Percentiles rank a stretch among this genome's conserved stretches.
phyloP scores from a whole-genome alignment of 2,888 invertebrate genomes.

The Acleris laterana region DNA sequence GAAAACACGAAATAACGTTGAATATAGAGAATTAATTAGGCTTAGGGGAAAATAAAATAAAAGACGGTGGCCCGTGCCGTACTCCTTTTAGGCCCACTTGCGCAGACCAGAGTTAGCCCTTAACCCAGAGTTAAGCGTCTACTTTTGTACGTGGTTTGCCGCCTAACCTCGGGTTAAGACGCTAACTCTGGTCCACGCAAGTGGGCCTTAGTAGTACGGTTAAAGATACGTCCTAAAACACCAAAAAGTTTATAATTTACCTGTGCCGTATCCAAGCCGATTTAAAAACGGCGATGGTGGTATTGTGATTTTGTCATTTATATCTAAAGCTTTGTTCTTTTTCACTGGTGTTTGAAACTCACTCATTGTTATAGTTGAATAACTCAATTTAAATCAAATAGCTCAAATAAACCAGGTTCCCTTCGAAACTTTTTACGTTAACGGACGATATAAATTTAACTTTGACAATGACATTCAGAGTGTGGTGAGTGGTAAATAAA shows the following conservation, averaged over 20 bases:
- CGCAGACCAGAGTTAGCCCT: too few species aligned
- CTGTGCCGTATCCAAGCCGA: constrained; percentile 91
- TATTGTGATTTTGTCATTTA: constrained; percentile 74
- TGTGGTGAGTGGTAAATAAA: neutral
- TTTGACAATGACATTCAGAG: neutral
- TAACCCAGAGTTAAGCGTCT: too few species aligned
- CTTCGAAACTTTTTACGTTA: constrained; percentile 15
- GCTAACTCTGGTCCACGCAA: too few species aligned
- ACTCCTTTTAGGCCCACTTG: too few species aligned
- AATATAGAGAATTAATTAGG: neutral
- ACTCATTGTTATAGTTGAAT: constrained; percentile 50
- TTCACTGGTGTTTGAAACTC: constrained; percentile 75
- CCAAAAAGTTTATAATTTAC: constrained; percentile 62
- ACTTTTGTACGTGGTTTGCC: too few species aligned
- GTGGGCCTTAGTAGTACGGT: too few species aligned
- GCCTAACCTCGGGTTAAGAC: too few species aligned
- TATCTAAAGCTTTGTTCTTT: constrained; percentile 50
- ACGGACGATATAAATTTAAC: neutral
- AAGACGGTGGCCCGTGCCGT: too few species aligned
- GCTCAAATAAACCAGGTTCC: neutral
- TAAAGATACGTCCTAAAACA: neutral
- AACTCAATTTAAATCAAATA: neutral
- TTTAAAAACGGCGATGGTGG: constrained; percentile 90
- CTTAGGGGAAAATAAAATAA: neutral
- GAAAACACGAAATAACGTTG: constrained; percentile 31